Evolutionary conservation across 2,113 vertebrate genomes (phyloP).

Genomic region (Cygnus buccinator): DNA sequence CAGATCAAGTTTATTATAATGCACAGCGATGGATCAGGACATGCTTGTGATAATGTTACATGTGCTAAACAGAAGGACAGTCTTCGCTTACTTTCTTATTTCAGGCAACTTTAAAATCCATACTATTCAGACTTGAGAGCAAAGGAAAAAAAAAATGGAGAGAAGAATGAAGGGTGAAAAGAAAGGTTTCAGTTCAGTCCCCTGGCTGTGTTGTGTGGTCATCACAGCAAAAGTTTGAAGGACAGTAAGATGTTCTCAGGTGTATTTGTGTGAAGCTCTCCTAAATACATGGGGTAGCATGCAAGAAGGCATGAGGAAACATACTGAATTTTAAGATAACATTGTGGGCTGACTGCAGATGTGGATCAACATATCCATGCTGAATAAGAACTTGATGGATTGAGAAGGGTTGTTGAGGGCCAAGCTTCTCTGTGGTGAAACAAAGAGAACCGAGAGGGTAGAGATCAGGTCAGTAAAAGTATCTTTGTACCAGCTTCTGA

Average conservation of each 20-base stretch:
- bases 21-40: neutral
- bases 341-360: neutral
- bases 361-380: neutral
- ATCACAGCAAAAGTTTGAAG: neutral
- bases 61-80: neutral
- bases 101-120: neutral
- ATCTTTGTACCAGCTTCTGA: neutral
- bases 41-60: fast-evolving
- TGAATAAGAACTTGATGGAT: neutral
- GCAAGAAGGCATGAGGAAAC: neutral
- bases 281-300: neutral
- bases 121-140: neutral
- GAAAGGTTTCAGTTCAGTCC: neutral
- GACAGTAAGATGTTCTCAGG: neutral
- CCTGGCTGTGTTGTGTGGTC: neutral
- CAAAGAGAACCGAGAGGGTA: neutral
- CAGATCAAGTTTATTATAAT: neutral
- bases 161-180: neutral
- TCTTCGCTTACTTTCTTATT: neutral
- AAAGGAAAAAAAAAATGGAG: neutral
- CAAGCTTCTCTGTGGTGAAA: neutral
- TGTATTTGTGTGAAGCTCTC: neutral
- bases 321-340: neutral
- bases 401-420: neutral
- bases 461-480: neutral